These are phyloP conservation scores for Cryptophagus acutangulus DNA, from an alignment of 2,888 invertebrate genomes.

Conservation along the genomic window DNA sequence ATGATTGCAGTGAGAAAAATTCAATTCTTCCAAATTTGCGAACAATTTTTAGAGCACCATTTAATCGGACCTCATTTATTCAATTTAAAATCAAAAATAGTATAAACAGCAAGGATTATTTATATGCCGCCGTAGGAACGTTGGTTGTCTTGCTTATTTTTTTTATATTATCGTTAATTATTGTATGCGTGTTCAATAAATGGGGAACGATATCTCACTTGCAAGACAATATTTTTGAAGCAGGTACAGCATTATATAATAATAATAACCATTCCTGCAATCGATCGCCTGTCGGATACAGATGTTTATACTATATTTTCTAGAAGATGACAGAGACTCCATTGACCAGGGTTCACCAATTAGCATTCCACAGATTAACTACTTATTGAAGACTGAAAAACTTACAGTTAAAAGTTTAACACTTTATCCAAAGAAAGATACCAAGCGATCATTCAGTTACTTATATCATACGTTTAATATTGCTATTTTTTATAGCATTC, in stretches of 20 bases:
- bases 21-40: slow-evolving; percentile 39
- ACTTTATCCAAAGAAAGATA: slow-evolving; percentile 53
- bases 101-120: slow-evolving; percentile 58
- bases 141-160: slow-evolving; percentile 54
- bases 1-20: slow-evolving; percentile 49
- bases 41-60: slow-evolving; percentile 2
- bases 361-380: slow-evolving; percentile 21
- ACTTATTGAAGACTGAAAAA: slow-evolving; percentile 25
- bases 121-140: slow-evolving; percentile 54
- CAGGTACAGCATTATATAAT: slow-evolving; percentile 17
- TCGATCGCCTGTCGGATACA: background rate
- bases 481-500: slow-evolving; percentile 78
- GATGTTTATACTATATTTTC: slow-evolving; percentile 1
- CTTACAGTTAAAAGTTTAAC: slow-evolving; percentile 60
- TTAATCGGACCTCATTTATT: slow-evolving; percentile 42
- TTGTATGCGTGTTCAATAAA: slow-evolving; percentile 38
- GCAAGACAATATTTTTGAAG: slow-evolving; percentile 6
- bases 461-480: slow-evolving; percentile 74
- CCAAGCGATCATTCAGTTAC: slow-evolving; percentile 61
- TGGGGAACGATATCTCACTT: slow-evolving; percentile 32
- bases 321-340: slow-evolving; percentile 2
- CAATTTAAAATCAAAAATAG: slow-evolving; percentile 53
- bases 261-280: background rate
- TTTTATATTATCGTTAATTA: slow-evolving; percentile 48
- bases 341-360: slow-evolving; percentile 21